Conservation (phyloP, 1,140 invertebrate genomes). For the Agrypnia vestita region DNA sequence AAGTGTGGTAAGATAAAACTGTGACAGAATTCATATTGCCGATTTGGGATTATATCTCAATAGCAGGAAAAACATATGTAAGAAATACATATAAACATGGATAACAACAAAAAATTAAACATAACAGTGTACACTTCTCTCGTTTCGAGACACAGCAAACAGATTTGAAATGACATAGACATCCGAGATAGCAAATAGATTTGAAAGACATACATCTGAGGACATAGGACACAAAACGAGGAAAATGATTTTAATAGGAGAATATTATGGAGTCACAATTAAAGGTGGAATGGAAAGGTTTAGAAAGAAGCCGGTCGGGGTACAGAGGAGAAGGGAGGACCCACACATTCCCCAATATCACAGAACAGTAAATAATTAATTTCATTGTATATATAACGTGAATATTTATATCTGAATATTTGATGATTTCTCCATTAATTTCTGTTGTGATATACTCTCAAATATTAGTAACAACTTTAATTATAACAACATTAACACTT, state of each 20-base stretch:
- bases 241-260: no score
- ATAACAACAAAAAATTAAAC: no score
- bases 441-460: constrained; percentile 65
- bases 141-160: no score
- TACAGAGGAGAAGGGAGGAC: constrained; percentile 34
- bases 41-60: no score
- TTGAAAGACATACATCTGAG: background rate
- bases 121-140: no score
- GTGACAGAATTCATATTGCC: no score
- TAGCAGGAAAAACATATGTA: no score
- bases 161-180: no score
- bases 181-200: no score
- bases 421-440: constrained; percentile 43
- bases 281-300: background rate
- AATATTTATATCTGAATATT: constrained; percentile 48
- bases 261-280: no score
- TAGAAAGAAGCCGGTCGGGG: background rate
- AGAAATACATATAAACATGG: no score
- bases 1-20: background rate
- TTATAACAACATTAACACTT: constrained; percentile 74
- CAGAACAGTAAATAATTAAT: constrained; percentile 59
- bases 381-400: constrained; percentile 47
- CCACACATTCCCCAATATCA: constrained; percentile 57
- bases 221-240: no score
- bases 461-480: constrained; percentile 74